Conservation (phyloP, 2,113 vertebrate species). For the Phalacrocorax aristotelis region DNA sequence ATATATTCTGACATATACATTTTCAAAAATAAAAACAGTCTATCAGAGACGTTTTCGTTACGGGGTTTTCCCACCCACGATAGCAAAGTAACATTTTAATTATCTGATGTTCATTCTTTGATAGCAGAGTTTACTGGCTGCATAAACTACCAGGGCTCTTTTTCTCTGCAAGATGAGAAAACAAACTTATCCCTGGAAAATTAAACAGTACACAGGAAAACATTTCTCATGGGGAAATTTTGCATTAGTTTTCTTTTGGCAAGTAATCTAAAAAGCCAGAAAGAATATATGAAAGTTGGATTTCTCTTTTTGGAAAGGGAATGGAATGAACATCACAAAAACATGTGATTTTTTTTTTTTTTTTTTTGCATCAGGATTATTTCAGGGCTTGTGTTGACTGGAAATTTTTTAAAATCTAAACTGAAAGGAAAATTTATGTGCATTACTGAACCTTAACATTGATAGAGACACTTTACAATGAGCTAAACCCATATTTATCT, state of each 20-base stretch:
- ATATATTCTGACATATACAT: too few relatives aligned
- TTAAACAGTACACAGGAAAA: neutral
- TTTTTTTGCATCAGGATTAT: neutral
- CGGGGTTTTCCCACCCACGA: neutral
- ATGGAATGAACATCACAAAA: neutral
- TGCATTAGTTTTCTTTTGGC: neutral
- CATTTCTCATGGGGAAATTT: neutral
- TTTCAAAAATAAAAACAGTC: neutral
- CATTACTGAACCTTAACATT: neutral
- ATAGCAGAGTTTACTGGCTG: neutral
- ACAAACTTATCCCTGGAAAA: neutral
- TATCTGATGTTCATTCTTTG: neutral
- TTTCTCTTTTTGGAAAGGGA: neutral
- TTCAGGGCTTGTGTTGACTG: neutral
- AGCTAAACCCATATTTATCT: neutral
- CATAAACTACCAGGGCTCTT: neutral
- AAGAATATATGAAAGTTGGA: neutral
- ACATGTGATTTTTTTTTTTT: neutral
- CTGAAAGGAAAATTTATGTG: neutral
- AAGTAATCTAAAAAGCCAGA: neutral
- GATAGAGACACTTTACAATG: neutral
- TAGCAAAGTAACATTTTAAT: neutral
- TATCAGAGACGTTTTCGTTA: neutral
- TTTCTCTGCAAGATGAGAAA: neutral
- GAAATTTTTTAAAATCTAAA: neutral